A percentile compares a stretch with the other conserved stretches of the same genome.
Conservation (phyloP, 2,113 vertebrate species). For the Camelus dromedarius region DNA sequence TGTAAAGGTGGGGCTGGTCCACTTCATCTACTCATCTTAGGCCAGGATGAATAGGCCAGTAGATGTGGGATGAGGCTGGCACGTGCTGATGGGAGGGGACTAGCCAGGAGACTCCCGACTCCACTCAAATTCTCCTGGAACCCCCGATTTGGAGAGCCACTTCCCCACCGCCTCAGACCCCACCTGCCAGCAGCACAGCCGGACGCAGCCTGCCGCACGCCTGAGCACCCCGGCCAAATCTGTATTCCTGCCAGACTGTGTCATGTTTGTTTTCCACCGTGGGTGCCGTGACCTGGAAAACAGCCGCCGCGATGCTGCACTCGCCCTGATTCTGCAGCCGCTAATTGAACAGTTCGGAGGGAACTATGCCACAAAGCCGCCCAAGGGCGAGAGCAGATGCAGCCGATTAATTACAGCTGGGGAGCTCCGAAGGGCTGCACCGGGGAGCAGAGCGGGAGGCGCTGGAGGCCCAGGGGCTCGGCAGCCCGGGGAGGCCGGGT, state of each 20-base stretch:
- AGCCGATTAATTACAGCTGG: constrained; percentile 93
- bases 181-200: not conserved
- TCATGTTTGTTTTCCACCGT: constrained; percentile 71
- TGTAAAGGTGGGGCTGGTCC: not conserved
- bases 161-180: not conserved
- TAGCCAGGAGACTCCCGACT: not conserved
- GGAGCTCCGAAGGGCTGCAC: constrained; percentile 78
- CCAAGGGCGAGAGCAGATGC: constrained; percentile 92
- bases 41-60: not conserved
- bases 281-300: constrained; percentile 88
- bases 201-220: fast-evolving
- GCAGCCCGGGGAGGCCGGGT: not conserved
- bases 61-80: not conserved
- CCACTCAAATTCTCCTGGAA: not conserved
- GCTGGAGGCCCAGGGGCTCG: constrained; percentile 57
- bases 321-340: constrained; percentile 93
- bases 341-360: constrained; percentile 96
- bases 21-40: not conserved
- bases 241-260: constrained; percentile 41
- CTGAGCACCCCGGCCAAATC: not conserved
- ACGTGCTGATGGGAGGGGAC: not conserved
- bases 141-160: not conserved
- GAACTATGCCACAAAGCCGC: constrained; percentile 94
- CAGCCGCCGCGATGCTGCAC: constrained; percentile 79
- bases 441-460: constrained; percentile 30